Percentiles rank a stretch among this genome's conserved stretches.
Evolutionary conservation across 2,113 vertebrate species (phyloP).

Genomic region (Odocoileus hemionus): DNA sequence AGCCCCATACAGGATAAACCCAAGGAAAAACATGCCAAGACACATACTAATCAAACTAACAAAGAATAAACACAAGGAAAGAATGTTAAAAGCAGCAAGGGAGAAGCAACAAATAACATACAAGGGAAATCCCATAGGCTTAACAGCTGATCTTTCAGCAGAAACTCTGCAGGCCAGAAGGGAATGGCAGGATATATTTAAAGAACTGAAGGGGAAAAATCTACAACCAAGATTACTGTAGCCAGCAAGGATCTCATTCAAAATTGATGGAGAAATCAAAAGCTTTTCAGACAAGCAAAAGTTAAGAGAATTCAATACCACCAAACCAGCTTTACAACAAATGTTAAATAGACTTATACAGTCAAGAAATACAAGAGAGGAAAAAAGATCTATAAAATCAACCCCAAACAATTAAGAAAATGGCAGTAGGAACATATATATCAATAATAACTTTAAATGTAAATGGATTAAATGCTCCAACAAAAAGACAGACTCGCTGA

Average conservation of each 20-base stretch:
- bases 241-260: neutral
- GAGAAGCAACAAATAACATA: neutral
- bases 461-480: neutral
- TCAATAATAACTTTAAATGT: neutral
- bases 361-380: neutral
- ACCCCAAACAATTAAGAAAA: neutral
- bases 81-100: neutral
- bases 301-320: neutral
- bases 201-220: neutral
- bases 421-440: neutral
- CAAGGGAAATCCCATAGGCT: neutral
- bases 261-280: neutral
- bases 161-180: neutral
- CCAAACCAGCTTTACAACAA: neutral
- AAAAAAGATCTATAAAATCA: neutral
- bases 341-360: neutral
- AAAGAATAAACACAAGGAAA: neutral
- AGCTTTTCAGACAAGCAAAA: neutral
- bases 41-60: neutral
- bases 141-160: neutral
- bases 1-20: neutral
- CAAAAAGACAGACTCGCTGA: neutral
- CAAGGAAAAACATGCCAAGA: neutral
- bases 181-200: neutral
- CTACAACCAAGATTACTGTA: neutral